Base-by-base conservation (phyloP, 2,888 invertebrate genomes). In the Mesorhabditis belari region DNA sequence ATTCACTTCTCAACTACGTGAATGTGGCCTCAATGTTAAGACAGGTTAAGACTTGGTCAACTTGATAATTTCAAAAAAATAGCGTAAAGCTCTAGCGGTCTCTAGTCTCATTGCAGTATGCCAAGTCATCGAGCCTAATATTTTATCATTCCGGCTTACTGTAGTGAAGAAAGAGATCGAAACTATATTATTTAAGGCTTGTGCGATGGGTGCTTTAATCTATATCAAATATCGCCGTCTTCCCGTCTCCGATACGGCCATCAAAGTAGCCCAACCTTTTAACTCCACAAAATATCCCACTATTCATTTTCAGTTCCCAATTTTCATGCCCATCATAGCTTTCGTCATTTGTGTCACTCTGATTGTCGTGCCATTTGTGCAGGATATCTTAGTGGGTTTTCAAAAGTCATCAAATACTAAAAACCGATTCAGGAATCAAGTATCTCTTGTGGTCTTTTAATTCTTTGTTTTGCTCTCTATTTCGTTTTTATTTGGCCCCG, bases 1-100 rank as follows among this genome's bases (percentile, higher is more conserved):
- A 71, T 49, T 49, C 55, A 19, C 64, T 71, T n/a, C 67, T 71
- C 17, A 62, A 71, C 58, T 71, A 71, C 49, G 57, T 71, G n/a
- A 71, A 61, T 12, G 64, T 71, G 3, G 61, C 60, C 21, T 66
- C 67, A 19, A 62, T 69, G 27, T 56, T 65, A 54, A 44, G 60
- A 28, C 12, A 17, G 24, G 55, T 55, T 12, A 23, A 52, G 12
- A 19, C 3, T 19, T 5, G 3, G 25, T 29, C 53, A 3, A n/a
- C 21, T 26, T 23, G n/a, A 6, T 52, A 24, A 3, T 4, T 21
- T 6, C 25, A 4, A 28, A 28, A 25, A 17, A 29, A 5, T 24
- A 28, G 26, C 21, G 4, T n/a, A n/a, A n/a, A n/a, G n/a, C n/a
- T n/a, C n/a, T n/a, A n/a, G n/a, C n/a, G n/a, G n/a, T n/a, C n/a